Evolutionary conservation across 2,797 vertebrate species (phyloP).

Genomic region (Numenius phaeopus): DNA sequence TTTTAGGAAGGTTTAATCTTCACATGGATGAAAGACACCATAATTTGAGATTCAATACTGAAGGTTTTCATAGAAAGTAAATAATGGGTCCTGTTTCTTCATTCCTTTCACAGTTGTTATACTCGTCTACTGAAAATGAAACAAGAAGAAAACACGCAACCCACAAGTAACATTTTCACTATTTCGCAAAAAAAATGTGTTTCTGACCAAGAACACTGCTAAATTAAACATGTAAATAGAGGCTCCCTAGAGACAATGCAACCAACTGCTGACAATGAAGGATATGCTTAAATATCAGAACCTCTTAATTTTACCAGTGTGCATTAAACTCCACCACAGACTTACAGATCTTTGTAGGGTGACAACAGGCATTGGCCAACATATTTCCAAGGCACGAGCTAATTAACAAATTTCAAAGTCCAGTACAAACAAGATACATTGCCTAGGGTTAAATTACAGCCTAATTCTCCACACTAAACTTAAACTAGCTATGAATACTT

Average conservation of each 20-base stretch:
- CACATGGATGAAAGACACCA: neutral
- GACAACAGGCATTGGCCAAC: neutral
- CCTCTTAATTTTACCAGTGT: neutral
- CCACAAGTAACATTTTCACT: neutral
- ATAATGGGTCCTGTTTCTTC: neutral
- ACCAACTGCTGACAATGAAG: neutral
- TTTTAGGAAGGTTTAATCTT: constrained; percentile 3
- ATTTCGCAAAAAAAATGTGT: neutral
- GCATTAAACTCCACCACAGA: neutral
- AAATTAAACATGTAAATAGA: neutral
- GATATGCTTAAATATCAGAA: neutral
- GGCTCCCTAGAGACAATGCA: neutral
- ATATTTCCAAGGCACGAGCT: neutral
- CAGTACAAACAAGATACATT: neutral
- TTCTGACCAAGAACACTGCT: neutral
- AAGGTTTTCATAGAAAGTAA: neutral
- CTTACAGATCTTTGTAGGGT: neutral
- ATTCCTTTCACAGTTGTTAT: neutral
- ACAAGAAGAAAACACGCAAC: neutral
- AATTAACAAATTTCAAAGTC: neutral
- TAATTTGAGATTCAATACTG: neutral
- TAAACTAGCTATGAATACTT: neutral
- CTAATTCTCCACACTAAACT: neutral
- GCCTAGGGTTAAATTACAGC: neutral
- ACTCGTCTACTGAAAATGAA: neutral